Conservation (phyloP, 64 coral and sea anemone genomes). For the Cladopsammia gracilis region DNA sequence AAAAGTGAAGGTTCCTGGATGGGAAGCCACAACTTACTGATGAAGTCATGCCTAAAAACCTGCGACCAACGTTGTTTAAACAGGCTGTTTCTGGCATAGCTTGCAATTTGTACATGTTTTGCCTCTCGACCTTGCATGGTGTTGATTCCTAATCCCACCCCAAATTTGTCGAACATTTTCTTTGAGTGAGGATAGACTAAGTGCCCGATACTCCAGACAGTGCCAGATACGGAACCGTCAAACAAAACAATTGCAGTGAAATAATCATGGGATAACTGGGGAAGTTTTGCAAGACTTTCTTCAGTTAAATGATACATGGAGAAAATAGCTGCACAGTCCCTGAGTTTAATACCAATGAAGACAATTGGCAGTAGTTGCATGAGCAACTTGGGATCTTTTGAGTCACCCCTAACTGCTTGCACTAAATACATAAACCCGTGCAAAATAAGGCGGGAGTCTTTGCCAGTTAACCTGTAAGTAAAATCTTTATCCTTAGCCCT, state of each 20-base stretch:
- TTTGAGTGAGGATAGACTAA: constrained; percentile 3
- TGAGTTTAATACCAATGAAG: constrained; percentile 57
- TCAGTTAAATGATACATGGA: constrained; percentile 60
- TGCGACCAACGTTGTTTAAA: constrained; percentile 50
- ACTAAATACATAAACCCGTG: constrained; percentile 56
- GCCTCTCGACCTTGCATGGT: constrained; percentile 59
- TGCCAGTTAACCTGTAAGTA: constrained; percentile 37
- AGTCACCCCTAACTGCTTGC: constrained; percentile 39
- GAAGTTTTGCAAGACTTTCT: constrained; percentile 30
- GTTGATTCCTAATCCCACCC: constrained; percentile 35
- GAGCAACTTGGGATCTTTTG: background rate
- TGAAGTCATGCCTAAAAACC: constrained; percentile 67
- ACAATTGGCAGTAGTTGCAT: constrained; percentile 28
- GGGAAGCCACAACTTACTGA: constrained; percentile 70
- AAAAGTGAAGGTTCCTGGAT: constrained; percentile 52
- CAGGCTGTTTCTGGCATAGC: constrained; percentile 64
- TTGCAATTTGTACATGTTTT: constrained; percentile 57
- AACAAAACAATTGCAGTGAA: constrained; percentile 55
- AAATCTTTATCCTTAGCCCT: constrained; percentile 65
- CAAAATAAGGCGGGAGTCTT: constrained; percentile 42
- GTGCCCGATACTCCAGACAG: constrained; percentile 25
- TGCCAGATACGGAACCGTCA: background rate
- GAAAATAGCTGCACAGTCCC: constrained; percentile 59
- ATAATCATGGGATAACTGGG: constrained; percentile 36
- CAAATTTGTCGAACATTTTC: constrained; percentile 42